Conservation (phyloP, 2,113 vertebrate species). For the Ariopsis seemanni region DNA sequence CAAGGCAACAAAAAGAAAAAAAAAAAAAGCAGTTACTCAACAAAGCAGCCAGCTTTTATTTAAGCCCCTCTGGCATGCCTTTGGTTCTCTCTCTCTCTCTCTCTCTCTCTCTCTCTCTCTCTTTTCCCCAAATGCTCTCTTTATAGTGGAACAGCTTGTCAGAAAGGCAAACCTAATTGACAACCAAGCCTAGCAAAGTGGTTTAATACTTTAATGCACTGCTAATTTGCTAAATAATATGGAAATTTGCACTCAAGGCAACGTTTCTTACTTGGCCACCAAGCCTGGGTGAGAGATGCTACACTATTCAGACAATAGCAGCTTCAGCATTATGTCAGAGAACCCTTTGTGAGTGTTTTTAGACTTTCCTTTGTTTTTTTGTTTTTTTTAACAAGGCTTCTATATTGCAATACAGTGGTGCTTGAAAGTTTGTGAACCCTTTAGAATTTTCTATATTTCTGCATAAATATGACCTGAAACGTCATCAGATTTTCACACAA, state of each 20-base stretch:
- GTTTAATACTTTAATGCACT: slow-evolving; percentile 33
- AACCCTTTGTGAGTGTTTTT: neutral
- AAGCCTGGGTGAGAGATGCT: neutral
- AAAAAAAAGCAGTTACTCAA: neutral
- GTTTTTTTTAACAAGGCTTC: neutral
- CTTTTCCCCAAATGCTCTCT: neutral
- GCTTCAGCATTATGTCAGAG: neutral
- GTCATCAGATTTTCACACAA: too few species aligned
- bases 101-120: neutral
- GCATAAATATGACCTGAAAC: too few species aligned
- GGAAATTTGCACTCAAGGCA: slow-evolving; percentile 13
- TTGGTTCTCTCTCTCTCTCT: neutral
- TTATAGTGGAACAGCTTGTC: slow-evolving; percentile 30
- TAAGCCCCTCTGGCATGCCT: slow-evolving; percentile 21
- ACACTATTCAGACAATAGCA: neutral
- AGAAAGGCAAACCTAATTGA: slow-evolving; percentile 37
- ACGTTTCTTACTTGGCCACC: neutral
- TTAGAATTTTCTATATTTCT: too few species aligned
- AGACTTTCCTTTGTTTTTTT: neutral
- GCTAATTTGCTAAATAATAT: slow-evolving; percentile 36
- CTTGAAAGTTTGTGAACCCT: too few species aligned
- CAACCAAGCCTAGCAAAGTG: slow-evolving; percentile 19
- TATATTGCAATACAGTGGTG: too few species aligned
- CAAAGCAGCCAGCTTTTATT: slow-evolving; percentile 23
- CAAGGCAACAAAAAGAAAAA: neutral